These are phyloP conservation scores for Ophion ventricosus DNA, from an alignment of 2,888 invertebrate species.

Conservation along the genomic window DNA sequence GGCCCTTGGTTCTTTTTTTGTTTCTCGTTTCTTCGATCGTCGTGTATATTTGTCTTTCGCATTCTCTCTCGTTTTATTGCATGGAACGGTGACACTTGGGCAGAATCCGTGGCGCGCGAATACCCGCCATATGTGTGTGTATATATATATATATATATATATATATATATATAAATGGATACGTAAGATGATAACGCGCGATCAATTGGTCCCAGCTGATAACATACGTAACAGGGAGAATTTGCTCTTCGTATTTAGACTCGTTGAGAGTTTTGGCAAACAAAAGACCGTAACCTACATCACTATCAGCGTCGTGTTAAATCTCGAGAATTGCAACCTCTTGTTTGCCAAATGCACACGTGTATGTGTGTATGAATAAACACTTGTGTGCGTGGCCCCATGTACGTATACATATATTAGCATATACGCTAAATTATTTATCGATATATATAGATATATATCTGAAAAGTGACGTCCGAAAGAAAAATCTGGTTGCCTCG, in stretches of 20 bases:
- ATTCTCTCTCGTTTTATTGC: constrained; percentile 24
- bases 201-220: constrained; percentile 43
- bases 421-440: no score
- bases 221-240: constrained; percentile 12
- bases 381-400: no score
- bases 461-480: no score
- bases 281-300: constrained; percentile 17
- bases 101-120: no score
- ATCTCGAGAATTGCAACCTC: constrained; percentile 17
- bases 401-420: no score
- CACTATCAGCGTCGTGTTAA: constrained; percentile 12
- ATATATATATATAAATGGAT: not conserved
- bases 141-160: not conserved
- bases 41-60: constrained; percentile 7
- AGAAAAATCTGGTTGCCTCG: no score
- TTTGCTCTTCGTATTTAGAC: constrained; percentile 1
- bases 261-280: not conserved
- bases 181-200: constrained; percentile 8
- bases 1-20: constrained; percentile 36
- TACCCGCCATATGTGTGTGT: no score
- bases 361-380: constrained; percentile 12
- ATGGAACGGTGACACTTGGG: no score
- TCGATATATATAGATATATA: no score
- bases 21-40: not conserved
- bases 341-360: constrained; percentile 1